A percentile compares a stretch with the other conserved stretches of the same genome.
Evolutionary conservation across 2,797 vertebrate species (phyloP).

Genomic region (Pogonophryne albipinna): DNA sequence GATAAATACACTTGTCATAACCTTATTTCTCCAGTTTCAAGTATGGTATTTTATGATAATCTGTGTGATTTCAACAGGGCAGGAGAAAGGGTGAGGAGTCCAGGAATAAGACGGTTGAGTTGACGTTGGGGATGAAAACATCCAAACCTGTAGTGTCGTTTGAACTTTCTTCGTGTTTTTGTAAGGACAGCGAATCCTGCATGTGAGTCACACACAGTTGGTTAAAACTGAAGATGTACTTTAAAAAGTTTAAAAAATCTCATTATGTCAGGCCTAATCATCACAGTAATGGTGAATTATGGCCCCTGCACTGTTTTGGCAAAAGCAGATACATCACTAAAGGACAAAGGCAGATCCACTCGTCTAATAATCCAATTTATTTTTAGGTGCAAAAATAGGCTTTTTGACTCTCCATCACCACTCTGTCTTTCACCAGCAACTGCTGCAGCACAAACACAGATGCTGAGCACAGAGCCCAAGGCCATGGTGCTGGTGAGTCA

Average conservation of each 20-base stretch:
- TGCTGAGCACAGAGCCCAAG: slow-evolving; percentile 62
- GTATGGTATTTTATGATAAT: neutral
- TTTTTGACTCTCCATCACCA: slow-evolving; percentile 31
- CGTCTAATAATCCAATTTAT: slow-evolving; percentile 29
- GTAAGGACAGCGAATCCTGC: neutral
- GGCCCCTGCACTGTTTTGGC: neutral
- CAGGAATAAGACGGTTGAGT: neutral
- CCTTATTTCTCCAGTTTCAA: neutral
- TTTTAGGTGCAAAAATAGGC: slow-evolving; percentile 26
- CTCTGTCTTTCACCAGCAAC: slow-evolving; percentile 38
- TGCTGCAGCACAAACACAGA: slow-evolving; percentile 42
- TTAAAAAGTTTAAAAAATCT: neutral
- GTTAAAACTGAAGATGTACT: neutral
- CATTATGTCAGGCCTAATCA: neutral
- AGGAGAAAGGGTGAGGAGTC: slow-evolving; percentile 5
- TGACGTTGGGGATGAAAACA: neutral
- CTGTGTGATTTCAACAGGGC: neutral
- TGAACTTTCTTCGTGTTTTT: neutral
- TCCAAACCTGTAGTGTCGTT: neutral
- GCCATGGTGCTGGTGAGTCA: slow-evolving; percentile 73
- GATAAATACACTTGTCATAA: neutral
- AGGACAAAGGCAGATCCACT: slow-evolving; percentile 34
- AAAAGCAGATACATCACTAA: slow-evolving; percentile 26
- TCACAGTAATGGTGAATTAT: slow-evolving; percentile 8
- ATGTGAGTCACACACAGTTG: slow-evolving; percentile 8